phyloP scores from a whole-genome alignment of 2,113 vertebrate species.

The Motacilla tschutschensis region DNA sequence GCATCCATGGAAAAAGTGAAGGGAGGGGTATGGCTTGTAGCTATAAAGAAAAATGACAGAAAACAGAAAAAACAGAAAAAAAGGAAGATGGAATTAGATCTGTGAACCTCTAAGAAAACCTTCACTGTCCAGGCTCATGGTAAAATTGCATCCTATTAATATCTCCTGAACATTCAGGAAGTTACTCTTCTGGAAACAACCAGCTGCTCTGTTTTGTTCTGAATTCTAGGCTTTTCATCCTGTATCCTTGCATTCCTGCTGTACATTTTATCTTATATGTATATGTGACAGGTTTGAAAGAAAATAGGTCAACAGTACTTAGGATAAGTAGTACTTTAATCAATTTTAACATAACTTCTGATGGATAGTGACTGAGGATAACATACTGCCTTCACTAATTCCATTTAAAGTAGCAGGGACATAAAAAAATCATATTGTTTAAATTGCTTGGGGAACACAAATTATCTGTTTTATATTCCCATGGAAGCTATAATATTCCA shows the following conservation, averaged over 20 bases:
- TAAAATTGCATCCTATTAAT: neutral
- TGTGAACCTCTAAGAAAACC: neutral
- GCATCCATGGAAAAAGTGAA: neutral
- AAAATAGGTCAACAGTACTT: conserved; percentile 69
- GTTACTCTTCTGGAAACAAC: neutral
- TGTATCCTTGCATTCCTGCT: neutral
- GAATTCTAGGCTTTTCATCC: neutral
- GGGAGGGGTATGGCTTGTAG: neutral
- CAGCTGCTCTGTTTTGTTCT: neutral
- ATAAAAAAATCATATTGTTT: conserved; percentile 13
- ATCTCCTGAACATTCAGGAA: neutral
- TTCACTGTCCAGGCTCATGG: neutral
- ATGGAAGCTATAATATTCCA: neutral
- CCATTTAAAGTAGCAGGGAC: conserved; percentile 27
- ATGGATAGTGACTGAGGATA: conserved; percentile 42
- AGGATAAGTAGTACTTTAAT: conserved; percentile 65
- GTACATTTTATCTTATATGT: conserved; percentile 36
- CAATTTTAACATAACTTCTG: conserved; percentile 60
- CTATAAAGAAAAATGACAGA: neutral
- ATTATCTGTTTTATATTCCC: conserved; percentile 42
- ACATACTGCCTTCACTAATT: conserved; percentile 42
- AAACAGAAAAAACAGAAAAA: neutral
- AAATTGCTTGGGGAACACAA: conserved; percentile 45
- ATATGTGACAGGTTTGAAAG: conserved; percentile 40
- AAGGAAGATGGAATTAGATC: neutral